Evolutionary conservation across 2,888 invertebrate genomes (phyloP), one percentile per base, ranked within the genome.

Genomic region (Ornithoptera alexandrae): DNA sequence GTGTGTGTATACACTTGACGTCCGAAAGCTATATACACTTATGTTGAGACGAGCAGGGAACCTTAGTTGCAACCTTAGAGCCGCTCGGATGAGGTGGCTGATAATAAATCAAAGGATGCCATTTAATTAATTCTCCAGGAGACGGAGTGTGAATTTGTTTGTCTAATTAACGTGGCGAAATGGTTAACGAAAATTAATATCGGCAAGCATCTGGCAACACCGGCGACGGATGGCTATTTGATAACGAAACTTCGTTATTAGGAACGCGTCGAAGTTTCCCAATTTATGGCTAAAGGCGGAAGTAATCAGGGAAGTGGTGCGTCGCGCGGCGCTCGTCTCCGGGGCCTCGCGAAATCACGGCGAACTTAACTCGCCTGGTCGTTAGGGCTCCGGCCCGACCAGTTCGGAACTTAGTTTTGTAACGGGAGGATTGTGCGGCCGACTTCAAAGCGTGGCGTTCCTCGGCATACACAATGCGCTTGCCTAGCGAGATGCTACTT

Each of bases 251-350:
- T 73, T 72, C 64, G 67, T 70, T 70, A 72, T 74, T 72, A 71
- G 70, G 63, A 71, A 72, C 67, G 70, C 70, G 62, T 58, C 66
- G 72, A 72, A 75, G 70, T 76, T 76, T 76, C 71, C 72, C 73
- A 75, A 76, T 76, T 76, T 74, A 74, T 73, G 74, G 24, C 62
- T 46, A 62, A 50, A 46, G n/a, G 58, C 65, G 67, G 67, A 65
- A 68, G 63, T 67, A 67, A 71, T 71, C 60, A 66, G 22, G 67
- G 42, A 46, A 65, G 53, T 42, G 50, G 60, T 65, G 24, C 60
- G 58, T 50, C 5, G 58, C 63, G 42, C 46, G 58, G 36, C 39
- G 62, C 57, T 42, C 24, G 56, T 56, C 65, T 53, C n/a, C 39
- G 10, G 39, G 8, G 61, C 36, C 61, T 39, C 42, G 42, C n/a